Evolutionary conservation across 2,797 vertebrate species (phyloP), one percentile per base, ranked within the genome.

Genomic region (Heliangelus exortis): DNA sequence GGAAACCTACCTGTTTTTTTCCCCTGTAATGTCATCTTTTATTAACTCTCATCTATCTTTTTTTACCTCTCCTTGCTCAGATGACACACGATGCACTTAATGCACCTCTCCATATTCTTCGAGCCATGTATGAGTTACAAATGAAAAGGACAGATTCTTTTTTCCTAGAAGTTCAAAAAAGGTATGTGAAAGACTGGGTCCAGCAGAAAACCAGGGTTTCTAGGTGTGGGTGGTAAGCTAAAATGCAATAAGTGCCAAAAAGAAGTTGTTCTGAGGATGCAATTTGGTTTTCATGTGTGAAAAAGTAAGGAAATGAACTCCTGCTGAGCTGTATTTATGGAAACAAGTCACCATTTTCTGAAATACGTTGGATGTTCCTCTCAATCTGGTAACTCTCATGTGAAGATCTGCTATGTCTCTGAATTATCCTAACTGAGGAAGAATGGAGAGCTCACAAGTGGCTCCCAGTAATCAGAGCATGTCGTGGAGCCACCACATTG

Each of bases 81-180:
- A 99, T 99, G 97, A 99, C 99, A 59, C 99, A 99, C 0, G 99
- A 99, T 97, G 99, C 99, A 66, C 98, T 99, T 86, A 99, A 99
- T 15, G 99, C 99, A 33, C 99, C 99, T 67, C 97, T 99, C 87
- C 99, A 99, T 92, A 98, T 99, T 63, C 98, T 99, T 87, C 98
- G 99, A 88, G 99, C 99, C 84, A 98, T 99, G 98, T 99, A 99
- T 28, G 99, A 99, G 92, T 66, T 99, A 90, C 99, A 99, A 92
- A 99, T 99, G 99, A 99, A 99, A 92, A 99, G 98, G 96, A 99
- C 99, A 0, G 99, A 99, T 93, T 99, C 99, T 4, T 99, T 99
- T 97, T 99, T 99, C 95, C 96, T 99, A 92, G 99, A 99, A 94
- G 99, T 99, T 92, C 99, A 99, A 71, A 99, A 99, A 96, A 98